phyloP scores from a whole-genome alignment of 2,113 vertebrate species.

The Phalacrocorax aristotelis region DNA sequence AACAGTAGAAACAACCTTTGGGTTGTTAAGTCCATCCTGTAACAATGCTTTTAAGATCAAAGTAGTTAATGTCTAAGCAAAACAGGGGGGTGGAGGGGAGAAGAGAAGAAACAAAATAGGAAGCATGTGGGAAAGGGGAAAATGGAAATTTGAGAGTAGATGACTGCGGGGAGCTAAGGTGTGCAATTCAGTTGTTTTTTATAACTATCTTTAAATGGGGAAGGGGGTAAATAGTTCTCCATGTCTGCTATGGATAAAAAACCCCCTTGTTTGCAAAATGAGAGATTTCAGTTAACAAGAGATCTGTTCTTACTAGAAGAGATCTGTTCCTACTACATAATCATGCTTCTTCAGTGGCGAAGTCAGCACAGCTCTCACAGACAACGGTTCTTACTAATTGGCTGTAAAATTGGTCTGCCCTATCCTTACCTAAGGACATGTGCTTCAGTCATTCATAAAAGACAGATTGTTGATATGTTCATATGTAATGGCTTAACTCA shows the following conservation, averaged over 20 bases:
- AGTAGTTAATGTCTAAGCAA: not conserved
- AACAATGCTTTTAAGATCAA: not conserved
- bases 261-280: not conserved
- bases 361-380: not conserved
- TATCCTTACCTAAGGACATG: not conserved
- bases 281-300: not conserved
- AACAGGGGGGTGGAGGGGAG: not conserved
- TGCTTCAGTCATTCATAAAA: not conserved
- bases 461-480: not conserved
- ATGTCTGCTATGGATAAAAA: not conserved
- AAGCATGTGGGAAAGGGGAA: rapidly evolving
- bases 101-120: not conserved
- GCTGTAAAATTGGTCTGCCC: not conserved
- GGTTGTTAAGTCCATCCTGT: not conserved
- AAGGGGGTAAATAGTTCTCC: not conserved
- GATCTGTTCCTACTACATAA: not conserved
- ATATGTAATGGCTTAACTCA: not conserved
- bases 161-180: not conserved
- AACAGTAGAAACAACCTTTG: not conserved
- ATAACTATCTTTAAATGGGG: not conserved
- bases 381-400: not conserved
- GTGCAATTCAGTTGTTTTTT: not conserved
- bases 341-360: not conserved
- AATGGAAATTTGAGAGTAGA: not conserved
- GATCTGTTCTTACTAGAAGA: not conserved